Percentiles rank a stretch among this genome's conserved stretches.
These are phyloP conservation scores for Pomatorhinus ruficollis DNA, from an alignment of 2,113 vertebrate species.

Conservation along the genomic window DNA sequence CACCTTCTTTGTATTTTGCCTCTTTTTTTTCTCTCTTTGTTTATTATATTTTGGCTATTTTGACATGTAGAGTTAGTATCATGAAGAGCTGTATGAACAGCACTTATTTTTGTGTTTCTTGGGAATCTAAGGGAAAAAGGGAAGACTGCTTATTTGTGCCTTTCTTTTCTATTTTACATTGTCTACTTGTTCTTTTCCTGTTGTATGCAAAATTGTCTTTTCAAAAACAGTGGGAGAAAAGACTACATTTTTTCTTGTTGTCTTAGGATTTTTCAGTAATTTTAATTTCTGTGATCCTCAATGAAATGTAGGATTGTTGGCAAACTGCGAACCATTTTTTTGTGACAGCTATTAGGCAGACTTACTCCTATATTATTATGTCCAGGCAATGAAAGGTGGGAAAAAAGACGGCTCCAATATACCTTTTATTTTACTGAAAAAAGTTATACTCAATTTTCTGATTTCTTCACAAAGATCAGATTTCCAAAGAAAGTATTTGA, in stretches of 20 bases:
- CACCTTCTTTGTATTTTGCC: background rate
- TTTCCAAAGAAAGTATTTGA: background rate
- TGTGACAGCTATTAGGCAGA: background rate
- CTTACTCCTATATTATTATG: background rate
- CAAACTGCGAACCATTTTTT: background rate
- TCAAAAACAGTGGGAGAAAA: background rate
- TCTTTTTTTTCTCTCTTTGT: background rate
- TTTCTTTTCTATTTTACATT: background rate
- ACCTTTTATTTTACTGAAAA: background rate
- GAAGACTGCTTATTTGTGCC: background rate
- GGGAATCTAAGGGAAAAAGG: background rate
- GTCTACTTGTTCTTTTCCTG: background rate
- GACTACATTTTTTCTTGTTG: background rate
- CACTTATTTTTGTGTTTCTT: background rate
- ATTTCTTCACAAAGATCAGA: background rate
- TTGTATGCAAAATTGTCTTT: background rate
- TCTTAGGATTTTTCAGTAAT: background rate
- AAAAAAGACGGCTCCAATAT: background rate
- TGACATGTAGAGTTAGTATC: background rate
- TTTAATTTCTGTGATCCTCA: background rate
- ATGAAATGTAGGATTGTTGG: background rate
- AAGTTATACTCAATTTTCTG: background rate
- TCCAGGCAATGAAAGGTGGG: background rate
- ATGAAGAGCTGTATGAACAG: background rate
- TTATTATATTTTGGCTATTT: background rate